Conservation (phyloP, 2,888 invertebrate genomes). For the Acronicta psi region DNA sequence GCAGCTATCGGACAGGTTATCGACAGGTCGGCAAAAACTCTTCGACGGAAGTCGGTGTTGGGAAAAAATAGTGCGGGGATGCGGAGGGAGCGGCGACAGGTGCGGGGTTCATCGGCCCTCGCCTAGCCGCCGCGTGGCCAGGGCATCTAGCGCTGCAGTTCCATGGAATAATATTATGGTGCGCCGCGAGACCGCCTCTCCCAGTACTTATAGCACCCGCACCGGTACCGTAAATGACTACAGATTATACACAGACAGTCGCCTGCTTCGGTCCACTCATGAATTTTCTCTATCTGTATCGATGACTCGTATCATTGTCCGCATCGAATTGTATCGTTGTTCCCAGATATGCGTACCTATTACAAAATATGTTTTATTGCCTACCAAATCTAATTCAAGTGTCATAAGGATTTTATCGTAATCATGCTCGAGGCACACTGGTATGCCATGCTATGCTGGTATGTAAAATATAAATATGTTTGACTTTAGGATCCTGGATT, state of each 20-base stretch:
- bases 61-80: conserved; percentile 83
- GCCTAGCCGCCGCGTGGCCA: conserved; percentile 61
- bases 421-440: too few species aligned
- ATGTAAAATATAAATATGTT: too few species aligned
- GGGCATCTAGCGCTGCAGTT: conserved; percentile 69
- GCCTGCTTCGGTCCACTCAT: conserved; percentile 21
- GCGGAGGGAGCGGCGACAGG: conserved; percentile 78
- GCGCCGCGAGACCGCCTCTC: conserved; percentile 61
- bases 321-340: conserved; percentile 33
- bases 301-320: conserved; percentile 29
- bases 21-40: conserved; percentile 82
- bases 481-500: too few species aligned
- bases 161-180: conserved; percentile 73
- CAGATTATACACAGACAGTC: conserved; percentile 56
- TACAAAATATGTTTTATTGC: conserved; percentile 14
- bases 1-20: conserved; percentile 83
- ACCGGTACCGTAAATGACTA: conserved; percentile 69
- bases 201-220: conserved; percentile 61
- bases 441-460: too few species aligned
- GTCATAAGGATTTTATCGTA: conserved; percentile 9
- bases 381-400: conserved; percentile 18
- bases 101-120: conserved; percentile 84
- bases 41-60: conserved; percentile 81
- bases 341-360: conserved; percentile 16
- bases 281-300: conserved; percentile 42